Evolutionary conservation across 2,113 vertebrate genomes (phyloP), one percentile per base, ranked within the genome.

Genomic region (Percina caprodes): DNA sequence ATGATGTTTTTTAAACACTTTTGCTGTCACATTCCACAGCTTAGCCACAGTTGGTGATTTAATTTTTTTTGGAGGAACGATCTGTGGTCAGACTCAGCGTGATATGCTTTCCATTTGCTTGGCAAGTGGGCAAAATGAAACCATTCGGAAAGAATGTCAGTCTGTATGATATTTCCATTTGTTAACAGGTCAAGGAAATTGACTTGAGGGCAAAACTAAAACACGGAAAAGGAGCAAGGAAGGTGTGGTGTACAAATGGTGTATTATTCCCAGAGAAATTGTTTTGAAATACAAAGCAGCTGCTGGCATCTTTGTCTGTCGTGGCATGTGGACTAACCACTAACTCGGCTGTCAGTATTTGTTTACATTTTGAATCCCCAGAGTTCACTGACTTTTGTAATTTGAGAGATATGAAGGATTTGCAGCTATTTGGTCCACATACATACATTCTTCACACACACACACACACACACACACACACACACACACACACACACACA

Each of bases 91-190:
- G 72, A 90, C 45, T 69, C 48, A 1, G 30, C 16, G 45, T 90
- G 81, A 87, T 90, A 83, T 89, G 82, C 89, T 92, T 88, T 91
- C 82, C 88, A 87, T 88, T 94, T 85, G 89, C 84, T 78, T 88
- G 90, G 86, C 80, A 51, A 90, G 79, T 52, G 63, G 49, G 81
- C 30, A 10, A 92, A 90, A 91, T 77, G 6, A 80, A 89, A 88
- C 61, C 78, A 69, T 71, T 79, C 1, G 77, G 87, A 93, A 84
- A 87, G 77, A 74, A 86, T 70, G 84, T 83, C 82, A 74, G 87
- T 48, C 15, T 46, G 59, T 24, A 54, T 83, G 89, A 88, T 78
- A 82, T 87, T 87, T 86, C 78, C 86, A 89, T 90, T 89, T 81
- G 74, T 86, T 82, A 51, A 61, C 62, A 77, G 79, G 83, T 85